phyloP scores from a whole-genome alignment of 2,888 invertebrate genomes.

The Eurytoma californica region DNA sequence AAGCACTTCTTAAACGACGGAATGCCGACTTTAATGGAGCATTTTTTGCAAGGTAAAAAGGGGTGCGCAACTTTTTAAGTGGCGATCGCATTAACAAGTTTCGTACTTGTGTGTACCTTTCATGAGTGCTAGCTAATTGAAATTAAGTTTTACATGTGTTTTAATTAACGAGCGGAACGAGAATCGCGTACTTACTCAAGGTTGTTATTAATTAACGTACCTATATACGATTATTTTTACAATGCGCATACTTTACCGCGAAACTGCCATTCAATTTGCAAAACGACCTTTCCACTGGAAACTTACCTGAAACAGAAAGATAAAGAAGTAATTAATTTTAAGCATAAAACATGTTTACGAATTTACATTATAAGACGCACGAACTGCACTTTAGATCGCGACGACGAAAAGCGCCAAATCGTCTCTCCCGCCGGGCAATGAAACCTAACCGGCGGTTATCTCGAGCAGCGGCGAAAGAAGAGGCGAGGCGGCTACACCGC shows the following conservation, averaged over 20 bases:
- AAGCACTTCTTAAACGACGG: neutral
- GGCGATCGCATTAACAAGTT: neutral
- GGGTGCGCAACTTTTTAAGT: slow-evolving; percentile 18
- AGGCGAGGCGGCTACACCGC: neutral
- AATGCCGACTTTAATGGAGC: slow-evolving; percentile 5
- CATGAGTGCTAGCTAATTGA: neutral
- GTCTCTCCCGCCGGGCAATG: too few species aligned
- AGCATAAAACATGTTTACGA: neutral
- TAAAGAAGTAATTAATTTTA: neutral
- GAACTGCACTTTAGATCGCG: too few species aligned
- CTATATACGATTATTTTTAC: neutral
- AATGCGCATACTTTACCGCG: slow-evolving; percentile 2
- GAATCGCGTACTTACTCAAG: neutral
- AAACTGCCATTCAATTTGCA: neutral
- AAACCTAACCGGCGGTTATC: too few species aligned
- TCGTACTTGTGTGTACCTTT: neutral
- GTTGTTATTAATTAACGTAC: neutral
- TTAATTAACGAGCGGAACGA: slow-evolving; percentile 11
- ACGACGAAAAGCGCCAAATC: too few species aligned
- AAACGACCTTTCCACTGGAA: neutral
- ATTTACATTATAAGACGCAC: neutral
- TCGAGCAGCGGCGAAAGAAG: slow-evolving; percentile 12
- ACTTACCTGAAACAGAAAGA: slow-evolving; percentile 43
- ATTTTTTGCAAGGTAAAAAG: neutral
- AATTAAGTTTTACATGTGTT: neutral